phyloP scores from a whole-genome alignment of 2,797 vertebrate genomes.

The Betta splendens region DNA sequence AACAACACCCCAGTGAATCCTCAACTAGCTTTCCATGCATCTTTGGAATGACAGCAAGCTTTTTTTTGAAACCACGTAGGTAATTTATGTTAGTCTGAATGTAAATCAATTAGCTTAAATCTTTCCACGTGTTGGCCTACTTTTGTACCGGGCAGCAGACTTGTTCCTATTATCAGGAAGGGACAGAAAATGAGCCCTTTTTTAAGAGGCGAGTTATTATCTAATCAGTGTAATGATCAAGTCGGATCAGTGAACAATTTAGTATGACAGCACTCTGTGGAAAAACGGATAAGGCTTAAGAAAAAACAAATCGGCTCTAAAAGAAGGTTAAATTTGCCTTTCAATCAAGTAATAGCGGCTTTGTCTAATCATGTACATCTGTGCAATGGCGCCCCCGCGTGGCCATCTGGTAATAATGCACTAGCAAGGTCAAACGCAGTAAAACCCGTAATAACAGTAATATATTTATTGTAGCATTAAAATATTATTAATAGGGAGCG shows the following conservation, averaged over 20 bases:
- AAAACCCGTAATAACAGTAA: too few relatives aligned
- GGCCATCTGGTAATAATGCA: conserved; percentile 12
- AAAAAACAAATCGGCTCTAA: conserved; percentile 6
- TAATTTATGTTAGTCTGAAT: conserved; percentile 42
- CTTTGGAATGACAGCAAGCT: conserved; percentile 44
- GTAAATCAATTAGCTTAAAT: conserved; percentile 43
- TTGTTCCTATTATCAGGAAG: not conserved
- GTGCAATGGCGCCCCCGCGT: conserved; percentile 40
- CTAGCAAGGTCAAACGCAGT: not conserved
- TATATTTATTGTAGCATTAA: not conserved
- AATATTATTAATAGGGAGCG: too few relatives aligned
- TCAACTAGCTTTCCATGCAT: conserved; percentile 72
- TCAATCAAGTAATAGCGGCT: not conserved
- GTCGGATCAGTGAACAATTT: not conserved
- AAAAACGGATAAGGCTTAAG: not conserved
- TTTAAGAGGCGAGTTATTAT: not conserved
- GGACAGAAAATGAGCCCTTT: not conserved
- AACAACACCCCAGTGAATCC: conserved; percentile 67
- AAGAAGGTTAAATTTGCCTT: conserved; percentile 11
- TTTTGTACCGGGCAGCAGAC: conserved; percentile 3
- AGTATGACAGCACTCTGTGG: not conserved
- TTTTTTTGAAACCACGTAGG: conserved; percentile 32
- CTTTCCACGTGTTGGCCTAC: conserved; percentile 8
- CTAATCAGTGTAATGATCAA: not conserved
- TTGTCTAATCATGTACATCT: not conserved